phyloP scores from a whole-genome alignment of 2,797 vertebrate genomes.

The Remorina albescens region DNA sequence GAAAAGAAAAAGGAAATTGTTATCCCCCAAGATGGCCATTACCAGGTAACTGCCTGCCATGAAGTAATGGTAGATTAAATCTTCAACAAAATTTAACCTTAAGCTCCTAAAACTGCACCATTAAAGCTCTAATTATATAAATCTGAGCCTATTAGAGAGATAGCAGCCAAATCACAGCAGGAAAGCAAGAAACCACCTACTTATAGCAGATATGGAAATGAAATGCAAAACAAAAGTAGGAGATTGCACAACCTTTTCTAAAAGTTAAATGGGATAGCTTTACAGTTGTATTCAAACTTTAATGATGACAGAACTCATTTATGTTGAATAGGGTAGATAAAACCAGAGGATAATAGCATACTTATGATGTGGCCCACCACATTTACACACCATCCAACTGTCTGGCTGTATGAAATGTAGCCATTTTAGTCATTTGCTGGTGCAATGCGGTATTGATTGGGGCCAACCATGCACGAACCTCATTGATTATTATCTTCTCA shows the following conservation, averaged over 20 bases:
- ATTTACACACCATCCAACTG: conserved; percentile 70
- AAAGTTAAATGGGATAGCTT: conserved; percentile 55
- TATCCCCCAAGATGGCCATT: neutral
- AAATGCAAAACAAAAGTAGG: conserved; percentile 47
- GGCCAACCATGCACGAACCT: conserved; percentile 75
- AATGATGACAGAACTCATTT: conserved; percentile 62
- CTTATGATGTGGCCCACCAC: conserved; percentile 68
- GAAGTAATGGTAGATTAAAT: neutral
- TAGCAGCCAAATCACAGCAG: neutral
- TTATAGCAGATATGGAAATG: conserved; percentile 26
- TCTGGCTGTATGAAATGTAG: conserved; percentile 75
- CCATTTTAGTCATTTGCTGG: conserved; percentile 72
- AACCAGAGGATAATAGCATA: conserved; percentile 75
- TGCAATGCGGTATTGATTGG: conserved; percentile 84
- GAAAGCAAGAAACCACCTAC: conserved; percentile 5
- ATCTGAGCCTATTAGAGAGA: neutral
- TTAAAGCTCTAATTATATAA: conserved; percentile 2
- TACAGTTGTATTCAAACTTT: conserved; percentile 48
- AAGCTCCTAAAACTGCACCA: neutral
- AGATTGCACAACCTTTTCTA: conserved; percentile 33
- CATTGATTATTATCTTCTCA: conserved; percentile 88
- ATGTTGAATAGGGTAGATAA: conserved; percentile 59
- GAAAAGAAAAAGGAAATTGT: neutral
- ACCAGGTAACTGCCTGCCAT: neutral
- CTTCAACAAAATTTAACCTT: neutral